A percentile compares a stretch with the other conserved stretches of the same genome.
phyloP scores from a whole-genome alignment of 2,888 invertebrate genomes.

The Sarcophaga rosellei region DNA sequence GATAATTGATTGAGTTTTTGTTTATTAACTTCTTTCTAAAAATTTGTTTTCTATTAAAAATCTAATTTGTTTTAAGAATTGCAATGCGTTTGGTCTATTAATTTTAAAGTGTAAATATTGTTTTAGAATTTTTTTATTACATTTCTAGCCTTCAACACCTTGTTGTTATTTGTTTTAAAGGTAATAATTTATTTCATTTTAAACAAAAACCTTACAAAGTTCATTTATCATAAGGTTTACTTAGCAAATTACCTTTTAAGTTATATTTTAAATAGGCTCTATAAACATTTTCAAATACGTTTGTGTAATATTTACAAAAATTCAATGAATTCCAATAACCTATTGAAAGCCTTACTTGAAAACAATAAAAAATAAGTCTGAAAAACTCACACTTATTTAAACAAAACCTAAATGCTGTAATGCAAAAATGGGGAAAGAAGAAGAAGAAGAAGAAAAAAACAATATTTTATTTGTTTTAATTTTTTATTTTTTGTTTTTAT shows the following conservation, averaged over 20 bases:
- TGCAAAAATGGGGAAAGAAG: slow-evolving; percentile 7
- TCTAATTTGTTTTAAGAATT: background rate
- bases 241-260: background rate
- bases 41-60: background rate
- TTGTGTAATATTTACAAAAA: background rate
- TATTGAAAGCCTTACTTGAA: slow-evolving; percentile 12
- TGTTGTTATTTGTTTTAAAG: background rate
- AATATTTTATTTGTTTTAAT: slow-evolving; percentile 12
- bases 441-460: no score
- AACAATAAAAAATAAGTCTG: slow-evolving; percentile 15
- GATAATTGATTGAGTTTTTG: no score
- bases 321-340: slow-evolving; percentile 2
- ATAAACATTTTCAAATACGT: background rate
- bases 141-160: slow-evolving; percentile 1
- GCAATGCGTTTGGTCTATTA: background rate
- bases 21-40: no score
- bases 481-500: background rate
- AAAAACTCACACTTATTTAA: slow-evolving; percentile 46
- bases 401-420: slow-evolving; percentile 38
- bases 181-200: background rate
- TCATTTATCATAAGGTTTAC: background rate
- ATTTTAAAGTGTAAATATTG: background rate
- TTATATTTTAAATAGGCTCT: background rate
- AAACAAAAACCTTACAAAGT: slow-evolving; percentile 2
- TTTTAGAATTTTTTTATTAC: background rate